phyloP scores from a whole-genome alignment of 2,797 vertebrate genomes.

The Sorex maritimensis region DNA sequence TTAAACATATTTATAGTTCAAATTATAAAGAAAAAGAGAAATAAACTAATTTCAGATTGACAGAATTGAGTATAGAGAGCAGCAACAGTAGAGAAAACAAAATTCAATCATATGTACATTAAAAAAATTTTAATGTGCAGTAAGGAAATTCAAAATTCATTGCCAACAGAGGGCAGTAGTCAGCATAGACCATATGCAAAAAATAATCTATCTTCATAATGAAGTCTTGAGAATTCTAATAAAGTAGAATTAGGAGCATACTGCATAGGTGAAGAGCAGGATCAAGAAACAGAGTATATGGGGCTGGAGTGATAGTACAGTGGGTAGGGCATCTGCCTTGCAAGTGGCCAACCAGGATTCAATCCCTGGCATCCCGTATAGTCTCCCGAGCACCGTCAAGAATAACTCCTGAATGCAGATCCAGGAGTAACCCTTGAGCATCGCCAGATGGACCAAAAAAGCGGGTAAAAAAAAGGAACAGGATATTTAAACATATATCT shows the following conservation, averaged over 20 bases:
- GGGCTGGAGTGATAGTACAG: not conserved
- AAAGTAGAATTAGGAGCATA: slow-evolving; percentile 45
- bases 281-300: slow-evolving; percentile 20
- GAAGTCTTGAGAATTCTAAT: not conserved
- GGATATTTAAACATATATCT: not conserved
- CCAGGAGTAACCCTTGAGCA: too few species aligned
- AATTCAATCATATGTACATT: not conserved
- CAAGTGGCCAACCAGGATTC: too few species aligned
- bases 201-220: too few species aligned
- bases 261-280: not conserved
- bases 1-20: slow-evolving; percentile 32
- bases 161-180: slow-evolving; percentile 67
- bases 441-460: too few species aligned
- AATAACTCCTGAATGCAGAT: too few species aligned
- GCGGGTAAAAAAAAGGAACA: too few species aligned
- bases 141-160: slow-evolving; percentile 29
- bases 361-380: too few species aligned
- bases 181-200: not conserved
- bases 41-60: slow-evolving; percentile 22
- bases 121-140: slow-evolving; percentile 8
- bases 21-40: slow-evolving; percentile 14
- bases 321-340: too few species aligned
- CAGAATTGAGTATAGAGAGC: not conserved
- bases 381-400: too few species aligned
- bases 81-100: not conserved